Evolutionary conservation across 2,797 vertebrate genomes (phyloP), one percentile per base, ranked within the genome.

Genomic region (Dipus sagitta): DNA sequence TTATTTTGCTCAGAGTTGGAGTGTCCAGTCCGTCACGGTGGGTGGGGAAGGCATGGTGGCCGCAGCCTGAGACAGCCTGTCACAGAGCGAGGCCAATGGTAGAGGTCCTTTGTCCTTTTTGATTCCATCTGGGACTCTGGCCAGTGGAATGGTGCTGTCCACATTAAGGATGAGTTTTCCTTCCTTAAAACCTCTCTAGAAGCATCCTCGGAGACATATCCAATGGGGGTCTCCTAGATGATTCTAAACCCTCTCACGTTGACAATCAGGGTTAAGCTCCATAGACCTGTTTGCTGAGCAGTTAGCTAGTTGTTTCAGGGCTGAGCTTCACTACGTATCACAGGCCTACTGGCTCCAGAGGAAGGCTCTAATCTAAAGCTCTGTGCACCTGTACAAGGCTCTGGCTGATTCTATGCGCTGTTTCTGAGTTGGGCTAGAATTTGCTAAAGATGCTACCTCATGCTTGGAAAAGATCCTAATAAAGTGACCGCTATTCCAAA

Each of bases 231-330:
- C 62, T 81, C 26, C 62, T 30, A 82, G 62, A 8, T 65, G 62
- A 47, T 42, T 64, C 70, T 62, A 86, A 38, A 72, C 2, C 17
- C 70, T 20, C 58, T 86, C 54, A 62, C 23, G 70, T 82, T 47
- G 26, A 47, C 11, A 28, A 67, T 67, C 9, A 11, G 65, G 34
- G 28, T 4, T 20, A 74, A 74, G 62, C 17, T 20, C 42, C 34
- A 64, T 18, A 64, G 21, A 70, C 42, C 38, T 88, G 21, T 14
- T 86, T 88, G 42, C 20, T 74, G 60, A 58, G 24, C 72, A 89
- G 13, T 52, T 78, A 90, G 28, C 42, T 65, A 52, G 20, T 77
- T 83, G 60, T 76, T 72, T 88, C 52, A 95, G 71, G 26, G 26
- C 42, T 32, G 82, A 86, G 58, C 74, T 75, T 17, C 18, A 52